Evolutionary conservation across 2,113 vertebrate species (phyloP).

Genomic region (Podarcis cretensis): DNA sequence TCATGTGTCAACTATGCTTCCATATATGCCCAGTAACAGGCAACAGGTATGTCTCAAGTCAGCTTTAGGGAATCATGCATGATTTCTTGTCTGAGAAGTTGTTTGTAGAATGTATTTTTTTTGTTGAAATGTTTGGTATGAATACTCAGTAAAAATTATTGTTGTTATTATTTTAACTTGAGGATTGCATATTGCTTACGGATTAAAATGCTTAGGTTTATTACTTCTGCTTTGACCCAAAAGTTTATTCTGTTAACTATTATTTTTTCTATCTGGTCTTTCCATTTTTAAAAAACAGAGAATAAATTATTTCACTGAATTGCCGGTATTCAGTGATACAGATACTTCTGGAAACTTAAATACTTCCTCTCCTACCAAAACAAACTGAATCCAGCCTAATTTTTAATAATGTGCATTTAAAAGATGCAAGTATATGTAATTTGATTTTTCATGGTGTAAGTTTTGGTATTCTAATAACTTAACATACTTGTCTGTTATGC

Average conservation of each 20-base stretch:
- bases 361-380: conserved; percentile 1
- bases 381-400: not conserved
- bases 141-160: not conserved
- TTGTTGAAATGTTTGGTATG: not conserved
- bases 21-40: conserved; percentile 94
- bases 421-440: not conserved
- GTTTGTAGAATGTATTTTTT: not conserved
- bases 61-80: conserved; percentile 5
- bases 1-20: conserved; percentile 96
- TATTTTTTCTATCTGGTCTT: not conserved
- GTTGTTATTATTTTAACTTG: not conserved
- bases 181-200: not conserved
- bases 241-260: conserved; percentile 3
- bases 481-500: conserved; percentile 20
- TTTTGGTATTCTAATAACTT: not conserved
- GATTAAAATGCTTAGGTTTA: not conserved
- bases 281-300: not conserved
- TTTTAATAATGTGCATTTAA: not conserved
- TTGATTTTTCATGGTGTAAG: not conserved
- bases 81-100: not conserved
- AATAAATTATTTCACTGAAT: not conserved
- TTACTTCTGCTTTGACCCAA: not conserved
- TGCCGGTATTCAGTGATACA: conserved; percentile 14
- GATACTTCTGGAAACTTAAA: not conserved
- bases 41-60: conserved; percentile 87